Conservation (phyloP, 2,113 vertebrate genomes). For the Laticauda colubrina region DNA sequence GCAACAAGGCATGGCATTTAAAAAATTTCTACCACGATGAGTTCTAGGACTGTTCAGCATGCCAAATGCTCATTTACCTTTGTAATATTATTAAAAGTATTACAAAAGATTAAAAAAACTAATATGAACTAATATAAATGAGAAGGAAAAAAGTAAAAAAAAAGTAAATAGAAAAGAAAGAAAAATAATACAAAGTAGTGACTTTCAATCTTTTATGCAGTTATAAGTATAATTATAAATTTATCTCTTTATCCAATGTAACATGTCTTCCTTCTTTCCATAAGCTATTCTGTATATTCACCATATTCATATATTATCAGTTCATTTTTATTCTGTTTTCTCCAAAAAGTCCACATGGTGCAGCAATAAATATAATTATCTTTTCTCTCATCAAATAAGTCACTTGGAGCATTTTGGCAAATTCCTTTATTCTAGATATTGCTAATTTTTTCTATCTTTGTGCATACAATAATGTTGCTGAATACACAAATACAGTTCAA, state of each 20-base stretch:
- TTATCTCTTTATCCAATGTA: neutral
- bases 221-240: neutral
- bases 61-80: neutral
- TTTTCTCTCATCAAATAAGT: neutral
- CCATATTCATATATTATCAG: neutral
- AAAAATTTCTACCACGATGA: neutral
- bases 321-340: neutral
- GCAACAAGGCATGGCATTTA: neutral
- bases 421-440: neutral
- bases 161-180: neutral
- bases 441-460: neutral
- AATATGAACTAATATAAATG: neutral
- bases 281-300: neutral
- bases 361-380: neutral
- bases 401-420: neutral
- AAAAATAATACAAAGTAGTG: neutral
- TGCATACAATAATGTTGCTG: neutral
- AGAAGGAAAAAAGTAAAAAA: neutral
- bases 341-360: neutral
- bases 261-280: neutral
- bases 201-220: neutral
- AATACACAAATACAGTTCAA: neutral
- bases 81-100: neutral
- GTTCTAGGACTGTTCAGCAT: neutral
- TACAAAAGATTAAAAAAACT: neutral